phyloP scores from a whole-genome alignment of 2,888 invertebrate genomes.

The Drosophila vallismaia region DNA sequence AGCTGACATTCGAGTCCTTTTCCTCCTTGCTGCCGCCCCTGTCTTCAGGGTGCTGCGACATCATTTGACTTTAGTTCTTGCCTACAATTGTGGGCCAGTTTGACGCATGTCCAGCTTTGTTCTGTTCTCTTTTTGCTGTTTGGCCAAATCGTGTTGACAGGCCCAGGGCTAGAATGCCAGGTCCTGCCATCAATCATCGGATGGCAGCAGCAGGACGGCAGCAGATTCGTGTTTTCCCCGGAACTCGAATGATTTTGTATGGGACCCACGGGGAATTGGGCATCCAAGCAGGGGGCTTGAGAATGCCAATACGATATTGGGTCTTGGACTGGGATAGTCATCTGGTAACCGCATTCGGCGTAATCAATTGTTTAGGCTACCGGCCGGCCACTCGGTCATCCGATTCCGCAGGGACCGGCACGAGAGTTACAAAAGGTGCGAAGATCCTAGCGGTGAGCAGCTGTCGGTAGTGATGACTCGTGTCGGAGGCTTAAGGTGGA shows the following conservation, averaged over 20 bases:
- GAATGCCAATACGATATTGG: conserved; percentile 1
- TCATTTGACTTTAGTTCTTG: conserved; percentile 24
- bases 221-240: conserved; percentile 37
- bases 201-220: conserved; percentile 21
- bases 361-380: conserved; percentile 75
- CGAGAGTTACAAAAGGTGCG: conserved; percentile 44
- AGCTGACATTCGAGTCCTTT: conserved; percentile 67
- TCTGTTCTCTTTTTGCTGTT: conserved; percentile 57
- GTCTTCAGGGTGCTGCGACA: conserved; percentile 18
- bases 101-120: conserved; percentile 56
- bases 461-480: conserved; percentile 38
- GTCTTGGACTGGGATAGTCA: conserved; percentile 35
- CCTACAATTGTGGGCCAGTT: conserved; percentile 77
- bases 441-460: conserved; percentile 69
- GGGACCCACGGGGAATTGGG: conserved; percentile 69
- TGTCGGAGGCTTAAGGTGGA: neutral
- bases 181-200: conserved; percentile 79
- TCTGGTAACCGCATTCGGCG: conserved; percentile 76
- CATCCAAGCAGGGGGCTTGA: conserved; percentile 37
- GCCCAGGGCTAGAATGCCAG: conserved; percentile 31
- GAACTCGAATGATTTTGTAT: conserved; percentile 59
- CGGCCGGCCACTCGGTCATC: conserved; percentile 40
- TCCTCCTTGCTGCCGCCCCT: conserved; percentile 25
- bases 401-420: conserved; percentile 62
- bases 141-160: conserved; percentile 82